These are phyloP conservation scores for Gorsachius goisagi DNA, from an alignment of 2,113 vertebrate genomes.

Conservation along the genomic window DNA sequence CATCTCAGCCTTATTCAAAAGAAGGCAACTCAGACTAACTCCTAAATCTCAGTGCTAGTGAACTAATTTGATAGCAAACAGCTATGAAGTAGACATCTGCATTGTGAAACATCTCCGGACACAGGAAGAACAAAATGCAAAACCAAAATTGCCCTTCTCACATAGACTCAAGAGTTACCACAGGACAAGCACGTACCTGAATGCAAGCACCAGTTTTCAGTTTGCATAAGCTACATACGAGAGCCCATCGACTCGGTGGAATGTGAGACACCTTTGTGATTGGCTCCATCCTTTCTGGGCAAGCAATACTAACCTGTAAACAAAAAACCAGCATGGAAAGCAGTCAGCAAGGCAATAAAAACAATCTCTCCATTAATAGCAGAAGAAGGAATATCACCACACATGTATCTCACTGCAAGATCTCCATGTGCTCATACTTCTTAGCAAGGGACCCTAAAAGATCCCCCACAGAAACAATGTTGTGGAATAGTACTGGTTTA, in stretches of 20 bases:
- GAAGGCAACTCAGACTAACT: not conserved
- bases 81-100: not conserved
- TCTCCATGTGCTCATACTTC: not conserved
- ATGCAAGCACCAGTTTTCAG: constrained; percentile 97
- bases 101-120: not conserved
- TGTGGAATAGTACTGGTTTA: not conserved
- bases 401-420: not conserved
- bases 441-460: not conserved
- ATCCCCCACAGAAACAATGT: not conserved
- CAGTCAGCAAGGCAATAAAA: not conserved
- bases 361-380: not conserved
- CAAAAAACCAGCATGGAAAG: not conserved
- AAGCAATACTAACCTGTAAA: constrained; percentile 93
- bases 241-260: constrained; percentile 94
- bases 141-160: not conserved
- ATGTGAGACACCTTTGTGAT: constrained; percentile 98
- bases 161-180: not conserved
- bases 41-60: not conserved
- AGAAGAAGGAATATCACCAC: not conserved
- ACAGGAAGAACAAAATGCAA: not conserved
- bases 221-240: constrained; percentile 96
- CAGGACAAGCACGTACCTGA: constrained; percentile 78
- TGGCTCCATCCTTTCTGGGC: constrained; percentile 97
- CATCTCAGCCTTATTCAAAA: not conserved
- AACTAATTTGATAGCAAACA: not conserved